phyloP scores from a whole-genome alignment of 64 coral and sea anemone species.

The Dendronephthya gigantea region DNA sequence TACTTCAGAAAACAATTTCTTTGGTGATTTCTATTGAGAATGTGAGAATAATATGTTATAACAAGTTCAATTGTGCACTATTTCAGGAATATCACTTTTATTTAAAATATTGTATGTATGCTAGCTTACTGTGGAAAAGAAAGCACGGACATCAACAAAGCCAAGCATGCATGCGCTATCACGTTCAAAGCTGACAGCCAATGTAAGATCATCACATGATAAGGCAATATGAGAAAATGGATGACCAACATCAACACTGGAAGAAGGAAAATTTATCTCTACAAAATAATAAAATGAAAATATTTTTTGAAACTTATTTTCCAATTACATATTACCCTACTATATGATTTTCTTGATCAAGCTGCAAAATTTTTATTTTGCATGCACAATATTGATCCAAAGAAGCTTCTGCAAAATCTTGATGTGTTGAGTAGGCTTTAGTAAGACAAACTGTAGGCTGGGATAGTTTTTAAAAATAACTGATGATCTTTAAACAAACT shows the following conservation, averaged over 20 bases:
- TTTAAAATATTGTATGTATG: not conserved
- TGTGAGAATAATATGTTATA: too few relatives aligned
- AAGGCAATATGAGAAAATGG: constrained; percentile 52
- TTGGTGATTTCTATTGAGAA: constrained; percentile 31
- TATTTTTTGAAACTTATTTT: too few relatives aligned
- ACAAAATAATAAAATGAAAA: not conserved
- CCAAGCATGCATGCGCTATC: constrained; percentile 19
- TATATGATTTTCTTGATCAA: too few relatives aligned
- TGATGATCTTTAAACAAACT: too few relatives aligned
- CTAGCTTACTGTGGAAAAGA: constrained; percentile 48
- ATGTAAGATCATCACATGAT: constrained; percentile 54
- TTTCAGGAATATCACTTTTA: too few relatives aligned
- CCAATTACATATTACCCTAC: too few relatives aligned
- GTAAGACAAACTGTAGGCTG: not conserved
- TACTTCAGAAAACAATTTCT: constrained; percentile 44
- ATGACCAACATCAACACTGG: constrained; percentile 33
- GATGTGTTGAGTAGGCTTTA: too few relatives aligned
- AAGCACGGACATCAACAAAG: constrained; percentile 56
- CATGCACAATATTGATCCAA: too few relatives aligned
- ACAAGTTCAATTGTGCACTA: not conserved
- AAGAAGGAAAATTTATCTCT: constrained; percentile 58
- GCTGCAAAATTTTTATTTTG: too few relatives aligned
- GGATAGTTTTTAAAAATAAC: too few relatives aligned
- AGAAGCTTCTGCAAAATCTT: too few relatives aligned
- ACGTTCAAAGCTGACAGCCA: constrained; percentile 55